Evolutionary conservation across 2,888 invertebrate genomes (phyloP).

Genomic region (Argynnis bischoffii): DNA sequence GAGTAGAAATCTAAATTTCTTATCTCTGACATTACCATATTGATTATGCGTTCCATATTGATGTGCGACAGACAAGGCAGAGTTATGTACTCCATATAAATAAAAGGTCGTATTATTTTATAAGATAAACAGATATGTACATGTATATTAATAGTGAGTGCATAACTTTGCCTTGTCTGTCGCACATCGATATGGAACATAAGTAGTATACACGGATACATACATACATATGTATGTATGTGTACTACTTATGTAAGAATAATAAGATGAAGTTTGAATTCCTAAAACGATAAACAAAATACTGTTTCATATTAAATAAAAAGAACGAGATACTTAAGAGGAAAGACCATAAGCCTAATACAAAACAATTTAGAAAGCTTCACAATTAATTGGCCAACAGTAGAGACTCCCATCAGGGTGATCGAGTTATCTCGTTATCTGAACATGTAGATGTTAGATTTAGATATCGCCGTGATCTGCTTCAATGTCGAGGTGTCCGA

Average conservation of each 20-base stretch:
- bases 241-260: not conserved
- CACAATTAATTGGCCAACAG: slow-evolving; percentile 37
- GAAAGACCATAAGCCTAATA: not conserved
- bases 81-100: slow-evolving; percentile 6
- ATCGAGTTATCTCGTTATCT: slow-evolving; percentile 76
- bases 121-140: no score
- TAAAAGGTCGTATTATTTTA: not conserved
- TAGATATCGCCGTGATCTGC: slow-evolving; percentile 66
- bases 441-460: slow-evolving; percentile 64
- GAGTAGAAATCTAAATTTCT: slow-evolving; percentile 70
- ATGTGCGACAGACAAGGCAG: slow-evolving; percentile 63
- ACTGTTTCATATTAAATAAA: not conserved
- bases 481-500: slow-evolving; percentile 72
- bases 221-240: not conserved
- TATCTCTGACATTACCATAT: slow-evolving; percentile 79
- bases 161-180: no score
- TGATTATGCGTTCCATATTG: slow-evolving; percentile 75
- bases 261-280: no score
- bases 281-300: no score
- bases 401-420: slow-evolving; percentile 55
- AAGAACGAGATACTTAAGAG: not conserved
- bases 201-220: no score
- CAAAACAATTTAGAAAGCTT: slow-evolving; percentile 35
- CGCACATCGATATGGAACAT: not conserved
- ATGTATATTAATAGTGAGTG: no score